Evolutionary conservation across 2,797 vertebrate genomes (phyloP), one percentile per base, ranked within the genome.

Genomic region (Eulemur coronatus): DNA sequence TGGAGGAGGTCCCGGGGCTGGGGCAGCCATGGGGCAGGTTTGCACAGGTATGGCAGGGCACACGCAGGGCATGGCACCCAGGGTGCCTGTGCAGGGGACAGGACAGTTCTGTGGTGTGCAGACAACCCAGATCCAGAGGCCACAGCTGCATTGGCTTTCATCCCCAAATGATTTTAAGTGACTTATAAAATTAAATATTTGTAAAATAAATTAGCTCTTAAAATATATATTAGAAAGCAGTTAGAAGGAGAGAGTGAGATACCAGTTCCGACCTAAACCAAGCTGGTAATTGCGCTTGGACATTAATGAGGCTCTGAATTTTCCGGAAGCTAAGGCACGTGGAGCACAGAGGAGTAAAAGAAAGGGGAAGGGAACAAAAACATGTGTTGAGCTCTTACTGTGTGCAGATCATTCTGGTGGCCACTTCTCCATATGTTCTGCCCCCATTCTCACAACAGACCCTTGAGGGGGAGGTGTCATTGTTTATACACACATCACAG

Each of bases 141-240:
- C 7, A 0, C 7, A 17, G 30, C 33, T n/a, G 61, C 30, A 8
- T 3, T 65, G 33, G 30, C 33, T 65, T 65, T 65, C 30, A 65
- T 63, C 59, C 30, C 50, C 22, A 82, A 50, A 78, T 50, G 46
- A 65, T 65, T 82, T 76, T 41, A 65, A 76, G 14, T n/a, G 18
- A 81, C 50, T 72, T 76, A 59, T 63, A 48, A 59, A 73, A 59
- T 70, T 63, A 65, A 73, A 59, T 57, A 76, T 75, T 75, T 90
- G 12, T 82, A 20, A 94, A 84, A 67, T 79, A 76, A 84, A 76
- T 72, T 59, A 65, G 14, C 48, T 73, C 20, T 43, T 43, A 67
- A 84, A 79, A 26, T 35, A 65, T 12, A 43, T 65, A 24, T 28
- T 81, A 5, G 24, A 73, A 84, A 85, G 15, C 41, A 69, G 65